These are phyloP conservation scores for Eudyptes chrysolophus DNA, from an alignment of 2,113 vertebrate species.

Conservation along the genomic window DNA sequence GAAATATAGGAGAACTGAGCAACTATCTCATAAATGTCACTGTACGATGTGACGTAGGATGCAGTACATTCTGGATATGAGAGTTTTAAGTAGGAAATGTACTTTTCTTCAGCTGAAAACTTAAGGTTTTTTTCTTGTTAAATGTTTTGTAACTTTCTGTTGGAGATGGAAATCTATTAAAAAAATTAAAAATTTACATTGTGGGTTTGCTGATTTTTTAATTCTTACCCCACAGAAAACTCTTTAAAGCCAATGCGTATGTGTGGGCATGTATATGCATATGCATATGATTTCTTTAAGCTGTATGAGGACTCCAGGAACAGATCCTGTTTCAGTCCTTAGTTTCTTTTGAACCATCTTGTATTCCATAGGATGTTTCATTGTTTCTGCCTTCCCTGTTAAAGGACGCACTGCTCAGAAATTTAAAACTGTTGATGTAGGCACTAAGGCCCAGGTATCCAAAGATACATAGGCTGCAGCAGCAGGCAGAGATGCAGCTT, in stretches of 20 bases:
- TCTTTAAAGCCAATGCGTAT: background rate
- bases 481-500: background rate
- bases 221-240: background rate
- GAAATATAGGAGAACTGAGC: background rate
- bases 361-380: background rate
- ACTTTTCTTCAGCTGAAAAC: background rate
- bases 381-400: background rate
- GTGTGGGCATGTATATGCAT: background rate
- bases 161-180: background rate
- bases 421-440: background rate
- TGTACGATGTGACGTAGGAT: background rate
- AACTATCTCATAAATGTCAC: background rate
- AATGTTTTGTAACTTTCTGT: background rate
- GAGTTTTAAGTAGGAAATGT: background rate
- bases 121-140: background rate
- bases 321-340: background rate
- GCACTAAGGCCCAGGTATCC: background rate
- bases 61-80: background rate
- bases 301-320: background rate
- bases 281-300: background rate
- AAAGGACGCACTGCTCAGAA: background rate
- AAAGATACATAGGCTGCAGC: background rate
- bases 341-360: background rate
- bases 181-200: background rate
- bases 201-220: background rate